Base-by-base conservation (phyloP, 2,888 invertebrate genomes). In the Tridacna crocea region DNA sequence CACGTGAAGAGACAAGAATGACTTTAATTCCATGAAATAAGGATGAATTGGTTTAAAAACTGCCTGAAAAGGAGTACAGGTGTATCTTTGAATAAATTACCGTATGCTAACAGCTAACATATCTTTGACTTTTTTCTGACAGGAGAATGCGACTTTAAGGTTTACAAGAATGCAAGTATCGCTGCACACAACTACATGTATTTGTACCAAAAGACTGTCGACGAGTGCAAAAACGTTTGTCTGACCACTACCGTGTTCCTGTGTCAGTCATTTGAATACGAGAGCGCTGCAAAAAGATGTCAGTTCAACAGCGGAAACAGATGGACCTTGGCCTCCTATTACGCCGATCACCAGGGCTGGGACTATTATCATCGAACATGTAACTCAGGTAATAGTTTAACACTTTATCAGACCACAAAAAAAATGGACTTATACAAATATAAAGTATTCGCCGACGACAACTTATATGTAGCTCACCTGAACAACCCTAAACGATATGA, bases 191-290 rank as follows among this genome's bases (percentile, higher is more conserved):
- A 87, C 74, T 83, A 77, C 74, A 74, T 83, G 82, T 82, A 83
- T 63, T 22, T 86, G 46, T 80, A 80, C 65, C 61, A 74, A 19
- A 82, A 82, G 63, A 72, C 80, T 0, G 72, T 60, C 6, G 79
- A 80, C 17, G 65, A 84, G 13, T 87, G 87, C 47, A 68, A 75
- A 51, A n/a, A 79, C 24, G 65, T 72, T 4, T 87, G 87, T 46
- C 13, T 61, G 4, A 48, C 46, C 1, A 72, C 47, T 46, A 70
- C 63, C 3, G 78, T 68, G 11, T 74, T 77, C 47, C 19, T 78
- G 11, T 87, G 87, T 47, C 79, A 80, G 47, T 87, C 87, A 3
- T 87, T 87, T 36, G 87, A 87, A 51, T 80, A 82, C 70, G 72
- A 65, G 26, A 78, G 73, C 4, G 36, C 17, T 19, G 80, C 73